A percentile compares a stretch with the other conserved stretches of the same genome.
Evolutionary conservation across 2,113 vertebrate genomes (phyloP).

Genomic region (Hyperoodon ampullatus): DNA sequence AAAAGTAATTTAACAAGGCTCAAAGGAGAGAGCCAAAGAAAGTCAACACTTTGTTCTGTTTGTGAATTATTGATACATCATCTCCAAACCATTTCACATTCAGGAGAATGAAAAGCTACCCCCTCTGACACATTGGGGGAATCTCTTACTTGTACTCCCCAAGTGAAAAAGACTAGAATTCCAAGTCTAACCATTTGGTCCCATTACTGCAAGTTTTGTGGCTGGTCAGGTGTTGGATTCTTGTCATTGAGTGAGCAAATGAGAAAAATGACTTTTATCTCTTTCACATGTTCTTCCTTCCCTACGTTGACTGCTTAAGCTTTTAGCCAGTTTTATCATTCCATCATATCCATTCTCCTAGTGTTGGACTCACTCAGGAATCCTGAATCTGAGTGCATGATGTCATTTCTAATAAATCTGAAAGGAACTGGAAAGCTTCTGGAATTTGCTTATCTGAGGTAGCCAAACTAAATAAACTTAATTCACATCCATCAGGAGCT

Average conservation of each 20-base stretch:
- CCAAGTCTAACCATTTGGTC: background rate
- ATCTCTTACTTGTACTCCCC: background rate
- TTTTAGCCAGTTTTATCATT: constrained; percentile 48
- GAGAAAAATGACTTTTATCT: constrained; percentile 40
- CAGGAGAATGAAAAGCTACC: background rate
- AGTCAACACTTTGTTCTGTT: constrained; percentile 37
- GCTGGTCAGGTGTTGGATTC: background rate
- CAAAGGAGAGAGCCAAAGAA: constrained; percentile 27
- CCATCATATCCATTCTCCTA: constrained; percentile 29
- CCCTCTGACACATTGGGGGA: background rate
- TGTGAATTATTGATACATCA: background rate
- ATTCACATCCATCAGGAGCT: constrained; percentile 47
- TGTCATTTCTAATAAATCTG: constrained; percentile 68
- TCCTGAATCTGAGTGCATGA: background rate
- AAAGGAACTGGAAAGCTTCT: constrained; percentile 59
- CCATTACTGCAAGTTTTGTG: constrained; percentile 31
- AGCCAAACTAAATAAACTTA: constrained; percentile 61
- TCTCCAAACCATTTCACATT: constrained; percentile 44
- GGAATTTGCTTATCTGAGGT: constrained; percentile 64
- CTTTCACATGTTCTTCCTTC: background rate
- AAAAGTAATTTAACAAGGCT: constrained; percentile 37
- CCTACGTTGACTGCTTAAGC: background rate
- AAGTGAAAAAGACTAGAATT: constrained; percentile 22
- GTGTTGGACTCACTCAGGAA: constrained; percentile 15
- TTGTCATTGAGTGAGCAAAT: background rate